phyloP scores from a whole-genome alignment of 2,113 vertebrate species.

The Istiophorus platypterus region DNA sequence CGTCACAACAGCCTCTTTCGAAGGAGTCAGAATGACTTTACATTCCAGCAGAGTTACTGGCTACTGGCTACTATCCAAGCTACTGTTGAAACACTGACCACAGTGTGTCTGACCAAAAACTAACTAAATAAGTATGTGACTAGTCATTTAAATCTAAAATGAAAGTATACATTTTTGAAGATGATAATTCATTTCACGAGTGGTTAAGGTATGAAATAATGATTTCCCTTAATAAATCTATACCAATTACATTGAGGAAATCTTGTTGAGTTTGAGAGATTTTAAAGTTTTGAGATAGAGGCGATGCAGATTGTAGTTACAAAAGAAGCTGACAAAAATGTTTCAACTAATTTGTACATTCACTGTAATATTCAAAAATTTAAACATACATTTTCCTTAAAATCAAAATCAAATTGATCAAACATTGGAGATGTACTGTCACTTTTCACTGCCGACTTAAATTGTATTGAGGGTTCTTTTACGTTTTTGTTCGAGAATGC shows the following conservation, averaged over 20 bases:
- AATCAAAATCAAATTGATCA: neutral
- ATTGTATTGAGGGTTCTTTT: neutral
- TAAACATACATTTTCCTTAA: neutral
- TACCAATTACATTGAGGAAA: neutral
- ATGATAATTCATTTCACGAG: neutral
- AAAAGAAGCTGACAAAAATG: neutral
- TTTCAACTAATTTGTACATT: neutral
- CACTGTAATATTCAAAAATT: neutral
- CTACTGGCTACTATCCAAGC: constrained; percentile 54
- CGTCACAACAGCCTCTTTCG: constrained; percentile 48
- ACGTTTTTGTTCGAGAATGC: neutral
- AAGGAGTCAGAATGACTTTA: constrained; percentile 37
- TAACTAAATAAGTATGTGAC: neutral
- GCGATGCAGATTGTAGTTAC: neutral
- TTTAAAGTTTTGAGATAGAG: neutral
- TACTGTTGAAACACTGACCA: constrained; percentile 52
- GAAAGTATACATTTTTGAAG: constrained; percentile 5
- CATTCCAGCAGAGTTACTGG: constrained; percentile 62
- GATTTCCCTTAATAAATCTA: neutral
- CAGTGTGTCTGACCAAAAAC: constrained; percentile 22
- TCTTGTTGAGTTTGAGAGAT: neutral
- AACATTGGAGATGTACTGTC: neutral
- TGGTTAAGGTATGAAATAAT: neutral
- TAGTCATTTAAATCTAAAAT: neutral
- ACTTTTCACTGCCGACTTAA: neutral